These are phyloP conservation scores for Ips typographus DNA, from an alignment of 1,140 invertebrate genomes.

Conservation along the genomic window DNA sequence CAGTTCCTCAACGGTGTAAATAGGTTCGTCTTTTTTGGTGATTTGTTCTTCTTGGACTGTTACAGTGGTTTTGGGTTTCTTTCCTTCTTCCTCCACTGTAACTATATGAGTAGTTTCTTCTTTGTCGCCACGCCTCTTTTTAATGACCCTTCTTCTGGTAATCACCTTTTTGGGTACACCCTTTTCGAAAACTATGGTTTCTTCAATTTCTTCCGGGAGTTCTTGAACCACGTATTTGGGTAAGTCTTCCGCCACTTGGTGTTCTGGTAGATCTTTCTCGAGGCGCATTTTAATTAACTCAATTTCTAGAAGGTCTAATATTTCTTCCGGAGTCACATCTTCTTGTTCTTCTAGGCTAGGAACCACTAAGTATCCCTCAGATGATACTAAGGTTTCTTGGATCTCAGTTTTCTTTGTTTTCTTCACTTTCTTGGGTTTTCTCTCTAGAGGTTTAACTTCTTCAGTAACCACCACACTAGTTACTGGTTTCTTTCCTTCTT, in stretches of 20 bases:
- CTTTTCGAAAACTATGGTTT: constrained; percentile 44
- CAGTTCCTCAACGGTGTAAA: constrained; percentile 44
- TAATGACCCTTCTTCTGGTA: constrained; percentile 42
- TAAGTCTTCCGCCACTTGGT: constrained; percentile 22
- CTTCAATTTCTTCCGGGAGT: constrained; percentile 50
- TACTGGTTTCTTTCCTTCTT: constrained; percentile 51
- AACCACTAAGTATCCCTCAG: constrained; percentile 38
- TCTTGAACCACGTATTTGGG: constrained; percentile 42
- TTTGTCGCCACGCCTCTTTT: constrained; percentile 44
- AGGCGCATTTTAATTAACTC: constrained; percentile 31
- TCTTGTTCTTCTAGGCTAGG: constrained; percentile 39
- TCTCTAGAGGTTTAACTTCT: constrained; percentile 23
- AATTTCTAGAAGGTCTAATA: constrained; percentile 42
- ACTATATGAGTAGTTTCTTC: constrained; percentile 47
- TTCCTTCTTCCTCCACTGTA: constrained; percentile 47
- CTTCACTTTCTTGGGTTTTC: constrained; percentile 26
- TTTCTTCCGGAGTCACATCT: constrained; percentile 25
- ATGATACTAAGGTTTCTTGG: constrained; percentile 31
- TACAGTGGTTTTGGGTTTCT: constrained; percentile 45
- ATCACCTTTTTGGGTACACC: constrained; percentile 43
- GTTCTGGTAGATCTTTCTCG: constrained; percentile 35
- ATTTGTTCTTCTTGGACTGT: constrained; percentile 52
- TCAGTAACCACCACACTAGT: constrained; percentile 50
- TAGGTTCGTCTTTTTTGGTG: constrained; percentile 46
- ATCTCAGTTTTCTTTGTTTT: constrained; percentile 43